Evolutionary conservation across 2,113 vertebrate genomes (phyloP).

Genomic region (Sciurus niger): DNA sequence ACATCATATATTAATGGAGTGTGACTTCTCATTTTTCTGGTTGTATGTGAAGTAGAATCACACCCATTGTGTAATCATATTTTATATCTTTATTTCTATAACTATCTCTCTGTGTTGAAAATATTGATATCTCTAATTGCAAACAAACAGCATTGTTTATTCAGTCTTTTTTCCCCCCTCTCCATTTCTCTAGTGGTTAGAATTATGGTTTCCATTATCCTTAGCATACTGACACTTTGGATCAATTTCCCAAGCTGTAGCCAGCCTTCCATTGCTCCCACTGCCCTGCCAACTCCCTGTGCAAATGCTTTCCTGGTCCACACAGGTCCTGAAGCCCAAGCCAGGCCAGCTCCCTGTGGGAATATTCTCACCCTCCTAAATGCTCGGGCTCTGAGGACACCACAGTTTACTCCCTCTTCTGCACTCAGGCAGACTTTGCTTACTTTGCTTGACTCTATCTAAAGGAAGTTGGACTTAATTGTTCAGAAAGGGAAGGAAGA

Average conservation of each 20-base stretch:
- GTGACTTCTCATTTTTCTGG: too few species aligned
- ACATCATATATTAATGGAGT: too few species aligned
- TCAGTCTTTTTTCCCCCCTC: not conserved
- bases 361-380: not conserved
- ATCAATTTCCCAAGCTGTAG: not conserved
- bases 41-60: too few species aligned
- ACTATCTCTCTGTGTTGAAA: not conserved
- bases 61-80: too few species aligned
- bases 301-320: not conserved
- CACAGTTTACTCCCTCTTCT: not conserved
- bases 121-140: not conserved
- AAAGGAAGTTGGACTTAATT: not conserved
- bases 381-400: not conserved
- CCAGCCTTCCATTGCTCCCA: not conserved
- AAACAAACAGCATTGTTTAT: not conserved
- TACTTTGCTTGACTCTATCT: not conserved
- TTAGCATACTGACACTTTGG: not conserved
- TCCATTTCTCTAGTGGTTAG: not conserved
- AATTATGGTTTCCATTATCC: not conserved
- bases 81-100: not conserved
- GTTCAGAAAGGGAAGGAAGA: not conserved
- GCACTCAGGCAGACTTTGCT: too few species aligned
- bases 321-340: not conserved
- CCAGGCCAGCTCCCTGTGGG: not conserved
- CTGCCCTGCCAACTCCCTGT: too few species aligned